Evolutionary conservation across 2,113 vertebrate species (phyloP), one percentile per base, ranked within the genome.

Genomic region (Dicentrarchus labrax): DNA sequence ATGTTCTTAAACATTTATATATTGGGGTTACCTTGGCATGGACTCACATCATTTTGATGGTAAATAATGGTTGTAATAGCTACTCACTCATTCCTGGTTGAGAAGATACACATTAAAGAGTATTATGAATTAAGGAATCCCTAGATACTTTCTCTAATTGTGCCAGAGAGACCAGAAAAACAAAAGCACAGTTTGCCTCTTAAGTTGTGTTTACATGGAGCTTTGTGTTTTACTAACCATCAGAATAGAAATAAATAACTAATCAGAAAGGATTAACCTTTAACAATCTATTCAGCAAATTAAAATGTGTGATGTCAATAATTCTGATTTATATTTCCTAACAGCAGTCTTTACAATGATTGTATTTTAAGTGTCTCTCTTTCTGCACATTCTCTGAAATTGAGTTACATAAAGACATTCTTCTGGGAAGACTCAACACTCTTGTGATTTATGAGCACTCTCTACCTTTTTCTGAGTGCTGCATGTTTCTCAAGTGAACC

Each of bases 401-500:
- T 1, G 54, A 68, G 62, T 45, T 22, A 53, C 51, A 43, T 45
- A 30, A 45, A 60, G 68, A 22, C 22, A 8, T 47, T 78, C 13
- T 61, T 68, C 54, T 19, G 38, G 77, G 36, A 66, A 71, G 51
- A 39, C 22, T 80, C 60, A 8, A 38, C 30, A 15, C 45, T 43
- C 41, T 2, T 24, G 39, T 78, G 54, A 79, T 69, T 74, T 69
- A 69, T 5, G 12, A 72, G 48, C 71, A n/a, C 43, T 43, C 41
- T 47, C 70, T 69, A 7, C 38, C 24, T 69, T 64, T 62, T 70
- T 13, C 56, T 24, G 64, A 77, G 67, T 15, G 11, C 57, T 78
- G 39, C n/a, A 36, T 74, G 78, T 51, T 78, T 36, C 78, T 82
- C 78, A 11, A 4, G 41, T 22, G 64, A 78, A 3, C 54, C 74